phyloP scores from a whole-genome alignment of 2,113 vertebrate species.

The Synchiropus splendidus region DNA sequence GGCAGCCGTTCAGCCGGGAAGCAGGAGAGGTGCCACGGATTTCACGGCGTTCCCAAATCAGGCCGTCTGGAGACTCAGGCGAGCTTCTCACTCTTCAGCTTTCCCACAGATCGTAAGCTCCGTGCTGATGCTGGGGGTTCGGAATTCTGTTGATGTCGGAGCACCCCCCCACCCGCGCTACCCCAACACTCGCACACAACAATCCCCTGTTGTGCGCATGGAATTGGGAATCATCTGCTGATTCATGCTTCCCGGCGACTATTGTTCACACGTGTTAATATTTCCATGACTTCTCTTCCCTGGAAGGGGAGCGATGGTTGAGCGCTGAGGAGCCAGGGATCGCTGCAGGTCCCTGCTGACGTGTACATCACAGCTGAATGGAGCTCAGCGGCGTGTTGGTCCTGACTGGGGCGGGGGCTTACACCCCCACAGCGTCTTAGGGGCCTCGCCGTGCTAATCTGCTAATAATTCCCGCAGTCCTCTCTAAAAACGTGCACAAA shows the following conservation, averaged over 20 bases:
- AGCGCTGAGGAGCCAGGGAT: conserved; percentile 52
- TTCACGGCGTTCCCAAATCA: conserved; percentile 67
- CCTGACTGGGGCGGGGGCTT: conserved; percentile 55
- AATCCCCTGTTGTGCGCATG: conserved; percentile 47
- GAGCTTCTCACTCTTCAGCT: conserved; percentile 45
- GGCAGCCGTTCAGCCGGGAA: conserved; percentile 69
- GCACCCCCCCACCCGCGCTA: conserved; percentile 31
- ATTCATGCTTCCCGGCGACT: conserved; percentile 52
- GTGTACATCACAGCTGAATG: conserved; percentile 46
- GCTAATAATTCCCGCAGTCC: conserved; percentile 64
- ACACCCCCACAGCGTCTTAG: conserved; percentile 57
- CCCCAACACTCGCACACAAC: conserved; percentile 12
- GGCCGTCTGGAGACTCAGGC: conserved; percentile 54
- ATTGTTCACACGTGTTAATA: conserved; percentile 54
- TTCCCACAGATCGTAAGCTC: conserved; percentile 53
- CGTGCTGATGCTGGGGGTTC: conserved; percentile 39
- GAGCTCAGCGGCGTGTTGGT: conserved; percentile 42
- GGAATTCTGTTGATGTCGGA: conserved; percentile 42
- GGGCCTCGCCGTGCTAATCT: conserved; percentile 58
- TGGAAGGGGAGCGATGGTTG: conserved; percentile 45
- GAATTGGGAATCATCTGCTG: conserved; percentile 56
- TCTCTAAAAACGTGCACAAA: conserved; percentile 52
- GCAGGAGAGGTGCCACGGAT: conserved; percentile 67
- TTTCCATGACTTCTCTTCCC: conserved; percentile 33
- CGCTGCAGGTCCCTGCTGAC: conserved; percentile 52